phyloP scores from a whole-genome alignment of 2,797 vertebrate species.

The Myiotriccus ornatus region DNA sequence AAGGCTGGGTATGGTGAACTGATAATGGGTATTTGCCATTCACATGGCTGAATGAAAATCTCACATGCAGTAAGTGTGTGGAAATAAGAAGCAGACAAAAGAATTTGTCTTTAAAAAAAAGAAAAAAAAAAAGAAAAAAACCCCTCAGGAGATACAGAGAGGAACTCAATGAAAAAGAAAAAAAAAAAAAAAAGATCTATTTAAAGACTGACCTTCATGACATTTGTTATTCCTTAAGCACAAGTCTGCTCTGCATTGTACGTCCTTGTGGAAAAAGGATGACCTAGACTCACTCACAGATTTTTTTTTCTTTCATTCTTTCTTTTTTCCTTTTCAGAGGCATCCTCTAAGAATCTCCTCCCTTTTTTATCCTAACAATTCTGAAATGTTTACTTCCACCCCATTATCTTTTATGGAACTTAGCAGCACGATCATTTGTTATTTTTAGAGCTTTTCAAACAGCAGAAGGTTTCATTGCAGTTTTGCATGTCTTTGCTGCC shows the following conservation, averaged over 20 bases:
- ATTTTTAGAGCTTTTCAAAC: conserved; percentile 56
- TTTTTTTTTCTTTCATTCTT: not conserved
- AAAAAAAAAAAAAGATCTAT: not conserved
- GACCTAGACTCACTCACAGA: not conserved
- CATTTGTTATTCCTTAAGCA: not conserved
- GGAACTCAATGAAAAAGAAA: not conserved
- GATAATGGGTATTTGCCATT: not conserved
- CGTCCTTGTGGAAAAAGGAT: not conserved
- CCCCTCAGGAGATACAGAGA: not conserved
- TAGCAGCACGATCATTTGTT: conserved; percentile 27
- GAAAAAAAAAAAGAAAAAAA: no score
- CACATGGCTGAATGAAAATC: not conserved
- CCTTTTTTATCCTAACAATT: conserved; percentile 16
- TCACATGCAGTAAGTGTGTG: not conserved
- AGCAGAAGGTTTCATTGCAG: conserved; percentile 18
- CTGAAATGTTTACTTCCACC: conserved; percentile 40
- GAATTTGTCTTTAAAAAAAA: not conserved
- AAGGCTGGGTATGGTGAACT: not conserved
- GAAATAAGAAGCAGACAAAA: not conserved
- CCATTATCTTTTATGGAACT: conserved; percentile 43
- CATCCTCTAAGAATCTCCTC: not conserved
- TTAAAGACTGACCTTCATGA: not conserved
- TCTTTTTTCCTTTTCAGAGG: not conserved
- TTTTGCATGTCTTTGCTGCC: conserved; percentile 37
- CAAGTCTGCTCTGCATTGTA: not conserved